Conservation (phyloP, 2,113 vertebrate species). For the Bolborhynchus lineola region DNA sequence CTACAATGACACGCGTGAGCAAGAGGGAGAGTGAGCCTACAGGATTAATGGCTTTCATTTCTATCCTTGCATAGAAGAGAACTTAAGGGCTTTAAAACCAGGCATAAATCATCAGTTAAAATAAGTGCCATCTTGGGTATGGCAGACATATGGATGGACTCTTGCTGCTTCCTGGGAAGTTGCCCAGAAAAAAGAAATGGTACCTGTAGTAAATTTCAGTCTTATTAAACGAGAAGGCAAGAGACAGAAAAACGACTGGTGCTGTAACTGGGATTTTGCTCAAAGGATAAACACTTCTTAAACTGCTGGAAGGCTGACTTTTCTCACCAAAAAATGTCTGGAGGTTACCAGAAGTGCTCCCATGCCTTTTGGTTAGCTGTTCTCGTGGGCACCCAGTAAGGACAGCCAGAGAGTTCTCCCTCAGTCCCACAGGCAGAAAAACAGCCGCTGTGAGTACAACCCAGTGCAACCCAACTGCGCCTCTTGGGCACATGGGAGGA, state of each 20-base stretch:
- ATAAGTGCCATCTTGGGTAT: neutral
- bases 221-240: neutral
- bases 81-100: neutral
- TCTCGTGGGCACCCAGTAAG: neutral
- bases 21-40: neutral
- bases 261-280: fast-evolving
- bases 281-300: neutral
- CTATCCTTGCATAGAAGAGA: neutral
- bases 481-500: fast-evolving
- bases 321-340: neutral
- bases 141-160: neutral
- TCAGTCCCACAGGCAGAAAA: neutral
- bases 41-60: neutral
- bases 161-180: neutral
- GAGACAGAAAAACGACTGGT: neutral
- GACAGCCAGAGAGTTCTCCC: neutral
- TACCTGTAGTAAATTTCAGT: neutral
- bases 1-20: fast-evolving
- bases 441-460: fast-evolving
- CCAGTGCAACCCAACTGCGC: fast-evolving
- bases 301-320: neutral
- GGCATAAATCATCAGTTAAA: neutral
- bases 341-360: neutral
- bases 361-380: neutral
- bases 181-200: neutral